Conservation (phyloP, 2,113 vertebrate genomes). For the Carollia perspicillata region DNA sequence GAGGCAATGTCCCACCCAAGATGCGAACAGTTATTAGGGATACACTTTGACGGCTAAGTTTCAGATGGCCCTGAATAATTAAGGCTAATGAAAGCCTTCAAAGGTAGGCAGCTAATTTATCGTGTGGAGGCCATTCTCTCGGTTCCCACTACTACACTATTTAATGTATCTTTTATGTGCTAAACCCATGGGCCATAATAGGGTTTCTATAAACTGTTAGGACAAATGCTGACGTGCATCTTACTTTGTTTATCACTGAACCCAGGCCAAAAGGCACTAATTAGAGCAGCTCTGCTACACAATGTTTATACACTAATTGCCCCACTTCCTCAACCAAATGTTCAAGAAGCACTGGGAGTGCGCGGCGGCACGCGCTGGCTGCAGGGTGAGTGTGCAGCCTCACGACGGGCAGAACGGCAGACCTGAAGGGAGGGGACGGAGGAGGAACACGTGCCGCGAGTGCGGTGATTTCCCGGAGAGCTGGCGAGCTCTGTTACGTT, state of each 20-base stretch:
- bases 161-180: conserved; percentile 68
- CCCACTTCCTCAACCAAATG: conserved; percentile 90
- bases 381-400: conserved; percentile 36
- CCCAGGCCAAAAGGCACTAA: conserved; percentile 82
- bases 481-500: background rate
- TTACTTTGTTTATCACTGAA: conserved; percentile 79
- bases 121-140: conserved; percentile 66
- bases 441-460: background rate
- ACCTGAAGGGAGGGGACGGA: background rate
- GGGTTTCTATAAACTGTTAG: conserved; percentile 77
- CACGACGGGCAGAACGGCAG: background rate
- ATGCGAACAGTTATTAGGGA: conserved; percentile 21
- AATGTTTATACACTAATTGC: conserved; percentile 89
- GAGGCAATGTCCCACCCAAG: background rate
- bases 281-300: conserved; percentile 83
- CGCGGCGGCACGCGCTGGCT: conserved; percentile 82
- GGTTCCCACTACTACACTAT: conserved; percentile 57
- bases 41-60: conserved; percentile 36
- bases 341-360: conserved; percentile 85
- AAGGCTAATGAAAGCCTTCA: conserved; percentile 69
- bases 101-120: conserved; percentile 58
- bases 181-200: conserved; percentile 60
- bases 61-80: conserved; percentile 69
- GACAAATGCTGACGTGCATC: conserved; percentile 77
- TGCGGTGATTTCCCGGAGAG: background rate